These are phyloP conservation scores for Epizoanthus illoricatus DNA, from an alignment of 92 coral and sea anemone species.

Conservation along the genomic window DNA sequence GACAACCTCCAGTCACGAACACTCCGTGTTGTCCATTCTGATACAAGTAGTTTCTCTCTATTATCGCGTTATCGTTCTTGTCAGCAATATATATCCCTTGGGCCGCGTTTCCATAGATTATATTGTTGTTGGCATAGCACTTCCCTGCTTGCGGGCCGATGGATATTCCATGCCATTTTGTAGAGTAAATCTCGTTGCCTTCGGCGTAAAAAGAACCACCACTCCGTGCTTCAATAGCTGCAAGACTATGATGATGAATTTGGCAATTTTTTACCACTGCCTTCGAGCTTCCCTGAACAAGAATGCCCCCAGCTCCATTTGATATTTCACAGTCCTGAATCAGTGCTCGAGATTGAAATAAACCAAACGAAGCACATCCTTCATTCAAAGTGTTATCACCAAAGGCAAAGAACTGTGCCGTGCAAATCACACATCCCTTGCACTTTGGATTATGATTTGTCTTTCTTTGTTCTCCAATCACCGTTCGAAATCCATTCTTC, in stretches of 20 bases:
- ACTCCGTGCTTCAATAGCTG: neutral
- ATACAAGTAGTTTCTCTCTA: neutral
- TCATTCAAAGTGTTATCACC: neutral
- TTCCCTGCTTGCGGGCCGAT: neutral
- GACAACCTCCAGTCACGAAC: neutral
- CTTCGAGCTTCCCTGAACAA: no score
- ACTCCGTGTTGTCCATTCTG: conserved; percentile 31
- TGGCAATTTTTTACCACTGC: no score
- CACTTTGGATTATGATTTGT: neutral
- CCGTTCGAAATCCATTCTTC: neutral
- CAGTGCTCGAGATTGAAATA: neutral
- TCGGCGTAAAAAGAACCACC: neutral
- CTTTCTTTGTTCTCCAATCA: neutral
- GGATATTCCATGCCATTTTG: conserved; percentile 1
- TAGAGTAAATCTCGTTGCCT: conserved; percentile 1
- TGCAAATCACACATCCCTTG: neutral
- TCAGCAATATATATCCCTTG: neutral
- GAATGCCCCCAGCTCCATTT: neutral
- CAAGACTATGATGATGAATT: no score
- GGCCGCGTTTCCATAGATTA: neutral
- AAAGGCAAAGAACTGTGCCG: neutral
- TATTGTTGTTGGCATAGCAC: neutral
- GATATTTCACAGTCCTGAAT: conserved; percentile 3
- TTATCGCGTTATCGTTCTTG: neutral
- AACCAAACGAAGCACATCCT: neutral